Evolutionary conservation across 2,888 invertebrate genomes (phyloP).

Genomic region (Phytoseiulus persimilis): DNA sequence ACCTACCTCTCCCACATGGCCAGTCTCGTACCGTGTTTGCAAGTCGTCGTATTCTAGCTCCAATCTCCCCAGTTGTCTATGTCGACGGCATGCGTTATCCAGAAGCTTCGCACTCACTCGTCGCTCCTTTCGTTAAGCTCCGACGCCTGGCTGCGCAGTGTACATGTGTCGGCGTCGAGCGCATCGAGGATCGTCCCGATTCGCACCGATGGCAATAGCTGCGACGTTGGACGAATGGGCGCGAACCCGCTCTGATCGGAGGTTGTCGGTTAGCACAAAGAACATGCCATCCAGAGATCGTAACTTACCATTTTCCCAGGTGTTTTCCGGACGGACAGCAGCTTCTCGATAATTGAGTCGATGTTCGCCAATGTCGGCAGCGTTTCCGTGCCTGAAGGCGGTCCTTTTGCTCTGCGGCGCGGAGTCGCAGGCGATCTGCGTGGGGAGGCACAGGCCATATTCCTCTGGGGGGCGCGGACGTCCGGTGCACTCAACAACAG

Average conservation of each 20-base stretch:
- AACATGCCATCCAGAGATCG: neutral
- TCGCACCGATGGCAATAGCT: neutral
- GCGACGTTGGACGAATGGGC: neutral
- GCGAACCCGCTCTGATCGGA: neutral
- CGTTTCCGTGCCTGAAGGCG: neutral
- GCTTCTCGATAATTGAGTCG: constrained; percentile 34
- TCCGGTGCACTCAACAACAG: neutral
- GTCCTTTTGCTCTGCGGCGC: constrained; percentile 22
- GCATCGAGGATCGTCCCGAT: neutral
- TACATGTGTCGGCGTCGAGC: neutral
- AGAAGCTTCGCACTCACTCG: neutral
- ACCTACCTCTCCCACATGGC: neutral
- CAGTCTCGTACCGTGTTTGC: neutral
- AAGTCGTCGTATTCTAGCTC: neutral
- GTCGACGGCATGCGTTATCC: neutral
- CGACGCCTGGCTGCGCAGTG: neutral
- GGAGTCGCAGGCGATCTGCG: constrained; percentile 28
- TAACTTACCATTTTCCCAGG: constrained; percentile 24
- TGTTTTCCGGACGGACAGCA: constrained; percentile 18
- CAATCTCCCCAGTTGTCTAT: neutral
- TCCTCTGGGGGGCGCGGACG: neutral
- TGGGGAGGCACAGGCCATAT: constrained; percentile 32
- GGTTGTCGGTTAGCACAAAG: neutral
- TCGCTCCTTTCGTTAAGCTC: neutral
- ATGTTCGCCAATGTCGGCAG: constrained; percentile 24